A percentile compares a stretch with the other conserved stretches of the same genome.
These are phyloP conservation scores for Falco naumanni DNA, from an alignment of 2,797 vertebrate species.

Conservation along the genomic window DNA sequence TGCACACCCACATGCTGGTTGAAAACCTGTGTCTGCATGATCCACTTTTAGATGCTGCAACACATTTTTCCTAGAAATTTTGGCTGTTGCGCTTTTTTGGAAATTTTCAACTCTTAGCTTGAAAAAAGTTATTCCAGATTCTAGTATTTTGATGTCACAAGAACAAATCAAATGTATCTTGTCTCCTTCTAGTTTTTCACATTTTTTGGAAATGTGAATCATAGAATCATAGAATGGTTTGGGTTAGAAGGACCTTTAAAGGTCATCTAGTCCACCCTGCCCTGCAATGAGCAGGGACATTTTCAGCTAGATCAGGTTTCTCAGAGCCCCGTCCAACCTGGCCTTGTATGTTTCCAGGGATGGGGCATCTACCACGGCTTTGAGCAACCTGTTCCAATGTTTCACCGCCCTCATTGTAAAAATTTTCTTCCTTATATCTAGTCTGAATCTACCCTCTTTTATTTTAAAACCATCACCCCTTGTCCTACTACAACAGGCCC, in stretches of 20 bases:
- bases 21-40: not conserved
- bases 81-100: not conserved
- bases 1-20: fast-evolving
- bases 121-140: not conserved
- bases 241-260: not conserved
- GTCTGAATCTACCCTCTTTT: too few species aligned
- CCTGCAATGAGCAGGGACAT: not conserved
- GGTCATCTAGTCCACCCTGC: not conserved
- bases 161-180: not conserved
- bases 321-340: not conserved
- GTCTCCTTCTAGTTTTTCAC: not conserved
- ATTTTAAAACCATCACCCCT: too few species aligned
- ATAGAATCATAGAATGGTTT: not conserved
- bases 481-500: too few species aligned
- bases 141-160: not conserved
- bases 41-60: not conserved
- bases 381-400: too few species aligned
- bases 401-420: too few species aligned
- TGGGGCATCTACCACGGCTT: too few species aligned
- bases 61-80: not conserved
- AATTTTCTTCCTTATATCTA: too few species aligned
- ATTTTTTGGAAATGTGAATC: not conserved
- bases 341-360: too few species aligned
- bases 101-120: not conserved
- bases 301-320: not conserved